Evolutionary conservation across 2,797 vertebrate genomes (phyloP), one percentile per base, ranked within the genome.

Genomic region (Sciaenops ocellatus): DNA sequence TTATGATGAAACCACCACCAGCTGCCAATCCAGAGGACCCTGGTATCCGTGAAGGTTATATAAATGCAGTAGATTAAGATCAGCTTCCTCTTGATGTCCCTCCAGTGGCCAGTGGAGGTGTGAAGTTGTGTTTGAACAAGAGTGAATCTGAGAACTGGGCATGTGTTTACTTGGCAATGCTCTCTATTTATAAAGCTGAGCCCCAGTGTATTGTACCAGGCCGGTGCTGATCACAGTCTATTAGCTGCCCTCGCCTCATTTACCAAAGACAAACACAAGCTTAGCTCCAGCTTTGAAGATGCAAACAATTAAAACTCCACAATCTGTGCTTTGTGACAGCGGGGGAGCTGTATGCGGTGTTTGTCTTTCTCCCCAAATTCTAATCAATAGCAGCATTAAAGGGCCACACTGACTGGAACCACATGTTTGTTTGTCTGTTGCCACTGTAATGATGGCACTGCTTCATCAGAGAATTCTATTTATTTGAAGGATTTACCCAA

Each of bases 211-310:
- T 85, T 76, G 67, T 67, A 79, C 76, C 73, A 30, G 73, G 59
- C 82, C 44, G 10, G 44, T 60, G 82, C 73, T 79, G 85, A 90
- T 91, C 87, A 60, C 83, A 82, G 87, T 84, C 81, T 87, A 86
- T 89, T 88, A 89, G 73, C 80, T 78, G 76, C 69, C 73, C 79
- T 84, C 74, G 85, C 88, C 84, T 87, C 89, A 86, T 92, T 91
- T 89, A 88, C 84, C 82, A 84, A 86, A 90, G 81, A 86, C 87
- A 90, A 93, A 93, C 86, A 85, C 8, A 2, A 65, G 89, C 84
- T 83, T 67, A 86, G 79, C 85, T 73, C 34, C 11, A 3, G 70
- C 85, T 90, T 85, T 88, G 73, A 91, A 82, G 76, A 80, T 16
- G 16, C 73, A 82, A 87, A 86, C 89, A 88, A 88, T 91, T 91